Evolutionary conservation across 2,113 vertebrate genomes (phyloP), one percentile per base, ranked within the genome.

Genomic region (Uria aalge): DNA sequence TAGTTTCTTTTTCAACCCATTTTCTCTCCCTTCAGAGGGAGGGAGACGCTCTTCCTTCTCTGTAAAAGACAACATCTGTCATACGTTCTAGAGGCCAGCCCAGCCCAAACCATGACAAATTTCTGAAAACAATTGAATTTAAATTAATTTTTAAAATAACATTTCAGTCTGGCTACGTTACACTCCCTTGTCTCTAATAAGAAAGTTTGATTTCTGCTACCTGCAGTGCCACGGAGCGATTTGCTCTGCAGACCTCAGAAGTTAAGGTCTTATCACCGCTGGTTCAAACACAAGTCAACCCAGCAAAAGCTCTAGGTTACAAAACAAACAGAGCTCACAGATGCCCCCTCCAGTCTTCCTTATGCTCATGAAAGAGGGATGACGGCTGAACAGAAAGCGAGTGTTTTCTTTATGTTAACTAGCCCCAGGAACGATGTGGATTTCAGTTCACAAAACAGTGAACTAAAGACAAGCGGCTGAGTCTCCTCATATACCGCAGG

Each of bases 381-480:
- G 15, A 30, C 6, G 32, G 13, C 56, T 18, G 15, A 59, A 8
- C 13, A 77, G 30, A 48, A 45, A 23, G 3, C 0, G 0, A 36
- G 5, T 0, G 13, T 16, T 41, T 55, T n/a, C 38, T 21, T 45
- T 7, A 43, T 1, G 3, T 57, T 32, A 48, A 40, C 57, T 4
- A 29, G 8, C 24, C 27, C 32, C 20, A 24, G 55, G 23, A 79
- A 27, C 0, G 4, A 18, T 2, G 34, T 1, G 8, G 60, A 12
- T n/a, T 62, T 60, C 6, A 18, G 24, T 26, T 29, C 20, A 17
- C 20, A 19, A 36, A 47, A 57, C 45, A 60, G 19, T 0, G 5
- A 76, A 29, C 8, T 17, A 15, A 17, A 26, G 16, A 52, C 72
- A 52, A 34, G 64, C 26, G 26, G 11, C 56, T 1, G 38, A 50